phyloP scores from a whole-genome alignment of 2,888 invertebrate genomes.

The Netelia virgata region DNA sequence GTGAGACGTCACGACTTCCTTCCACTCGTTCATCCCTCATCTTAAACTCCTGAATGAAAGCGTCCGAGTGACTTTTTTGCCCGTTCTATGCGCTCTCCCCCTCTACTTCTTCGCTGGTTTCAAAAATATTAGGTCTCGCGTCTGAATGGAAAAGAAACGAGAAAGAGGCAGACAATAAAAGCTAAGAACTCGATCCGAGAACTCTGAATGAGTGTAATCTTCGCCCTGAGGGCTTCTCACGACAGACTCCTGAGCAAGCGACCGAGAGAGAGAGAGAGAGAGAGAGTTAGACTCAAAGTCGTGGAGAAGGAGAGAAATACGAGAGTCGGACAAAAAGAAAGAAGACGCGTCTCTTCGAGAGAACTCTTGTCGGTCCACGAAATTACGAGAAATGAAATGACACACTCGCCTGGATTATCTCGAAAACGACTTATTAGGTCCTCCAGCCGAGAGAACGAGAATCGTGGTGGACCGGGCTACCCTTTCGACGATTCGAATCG shows the following conservation, averaged over 20 bases:
- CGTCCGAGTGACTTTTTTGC: not conserved
- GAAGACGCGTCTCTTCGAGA: conserved; percentile 47
- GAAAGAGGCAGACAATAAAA: conserved; percentile 70
- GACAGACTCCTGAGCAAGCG: conserved; percentile 51
- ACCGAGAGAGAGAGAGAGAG: conserved; percentile 40
- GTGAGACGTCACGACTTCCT: not conserved
- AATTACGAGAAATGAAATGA: conserved; percentile 84
- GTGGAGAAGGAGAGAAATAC: conserved; percentile 40
- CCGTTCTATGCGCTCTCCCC: not conserved
- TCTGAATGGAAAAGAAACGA: conserved; percentile 66
- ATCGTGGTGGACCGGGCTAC: conserved; percentile 50
- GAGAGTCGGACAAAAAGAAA: conserved; percentile 42
- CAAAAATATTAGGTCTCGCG: conserved; percentile 54
- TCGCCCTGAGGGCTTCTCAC: conserved; percentile 71
- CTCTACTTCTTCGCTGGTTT: not conserved
- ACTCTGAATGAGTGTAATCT: conserved; percentile 83
- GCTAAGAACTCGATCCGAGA: conserved; percentile 72
- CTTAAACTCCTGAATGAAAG: conserved; percentile 15
- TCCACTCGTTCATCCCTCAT: conserved; percentile 16
- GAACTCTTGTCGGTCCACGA: conserved; percentile 71
- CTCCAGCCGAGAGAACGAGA: conserved; percentile 61
- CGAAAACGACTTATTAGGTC: conserved; percentile 83
- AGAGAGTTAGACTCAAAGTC: conserved; percentile 33
- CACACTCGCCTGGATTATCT: conserved; percentile 82
- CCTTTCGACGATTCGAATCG: conserved; percentile 65